phyloP scores from a whole-genome alignment of 1,140 invertebrate genomes.

The Telenomus remus region DNA sequence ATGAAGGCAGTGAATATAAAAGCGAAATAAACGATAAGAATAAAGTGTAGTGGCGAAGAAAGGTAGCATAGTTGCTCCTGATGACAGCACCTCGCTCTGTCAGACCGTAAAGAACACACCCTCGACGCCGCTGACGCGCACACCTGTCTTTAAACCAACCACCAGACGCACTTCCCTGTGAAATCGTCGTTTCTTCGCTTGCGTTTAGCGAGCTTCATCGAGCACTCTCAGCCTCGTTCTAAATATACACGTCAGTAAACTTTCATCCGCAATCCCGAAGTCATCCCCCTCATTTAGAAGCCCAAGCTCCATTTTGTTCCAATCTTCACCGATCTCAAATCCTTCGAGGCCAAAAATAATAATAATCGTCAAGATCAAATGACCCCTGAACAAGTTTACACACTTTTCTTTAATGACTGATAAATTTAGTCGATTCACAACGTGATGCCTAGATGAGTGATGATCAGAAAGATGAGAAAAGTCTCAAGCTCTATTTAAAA shows the following conservation, averaged over 20 bases:
- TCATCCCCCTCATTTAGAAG: neutral
- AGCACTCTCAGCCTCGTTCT: constrained; percentile 42
- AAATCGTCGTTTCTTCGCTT: constrained; percentile 51
- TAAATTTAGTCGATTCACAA: too few relatives aligned
- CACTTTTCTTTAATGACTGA: too few relatives aligned
- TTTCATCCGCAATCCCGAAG: constrained; percentile 13
- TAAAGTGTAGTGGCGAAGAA: constrained; percentile 12
- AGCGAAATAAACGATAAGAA: constrained; percentile 13
- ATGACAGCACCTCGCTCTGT: constrained; percentile 29
- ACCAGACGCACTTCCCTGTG: constrained; percentile 51
- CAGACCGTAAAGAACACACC: constrained; percentile 48
- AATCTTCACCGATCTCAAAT: neutral
- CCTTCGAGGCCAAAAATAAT: too few relatives aligned
- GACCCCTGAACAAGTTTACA: too few relatives aligned
- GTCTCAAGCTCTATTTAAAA: too few relatives aligned
- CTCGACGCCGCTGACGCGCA: constrained; percentile 40
- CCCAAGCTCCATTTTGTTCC: neutral
- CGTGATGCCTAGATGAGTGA: neutral
- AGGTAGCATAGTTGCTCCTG: constrained; percentile 28
- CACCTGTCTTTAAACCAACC: constrained; percentile 49
- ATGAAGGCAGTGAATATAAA: neutral
- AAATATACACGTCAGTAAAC: constrained; percentile 40
- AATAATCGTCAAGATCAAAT: too few relatives aligned
- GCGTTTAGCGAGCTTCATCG: constrained; percentile 39
- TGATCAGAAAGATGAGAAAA: constrained; percentile 3